phyloP scores from a whole-genome alignment of 2,888 invertebrate species.

The Stenchaetothrips biformis region DNA sequence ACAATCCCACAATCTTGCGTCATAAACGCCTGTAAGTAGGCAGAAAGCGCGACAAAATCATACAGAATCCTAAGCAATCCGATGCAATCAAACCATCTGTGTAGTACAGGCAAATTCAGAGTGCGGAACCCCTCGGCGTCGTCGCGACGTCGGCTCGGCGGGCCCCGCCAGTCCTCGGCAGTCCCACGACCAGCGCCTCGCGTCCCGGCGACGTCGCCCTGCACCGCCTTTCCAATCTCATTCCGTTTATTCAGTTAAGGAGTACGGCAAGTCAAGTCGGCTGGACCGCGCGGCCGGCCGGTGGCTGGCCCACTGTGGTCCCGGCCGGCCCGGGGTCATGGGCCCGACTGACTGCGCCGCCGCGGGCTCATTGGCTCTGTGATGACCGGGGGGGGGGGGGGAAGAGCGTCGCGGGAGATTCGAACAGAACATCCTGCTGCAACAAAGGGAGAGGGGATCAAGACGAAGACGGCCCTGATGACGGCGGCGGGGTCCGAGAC shows the following conservation, averaged over 20 bases:
- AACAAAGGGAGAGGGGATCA: not conserved
- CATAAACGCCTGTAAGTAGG: too few relatives aligned
- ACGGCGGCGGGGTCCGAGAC: not conserved
- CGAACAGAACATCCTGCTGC: too few relatives aligned
- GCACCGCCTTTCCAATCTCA: constrained; percentile 1
- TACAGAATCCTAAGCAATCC: too few relatives aligned
- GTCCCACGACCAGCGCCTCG: not conserved
- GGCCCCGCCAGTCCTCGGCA: not conserved
- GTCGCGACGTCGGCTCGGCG: not conserved
- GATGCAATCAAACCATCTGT: too few relatives aligned
- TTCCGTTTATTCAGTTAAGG: constrained; percentile 18
- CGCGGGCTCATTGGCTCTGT: too few relatives aligned
- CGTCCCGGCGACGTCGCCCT: not conserved
- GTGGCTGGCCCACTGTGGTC: too few relatives aligned
- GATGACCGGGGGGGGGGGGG: not conserved
- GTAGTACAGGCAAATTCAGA: too few relatives aligned
- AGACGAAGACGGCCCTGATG: not conserved
- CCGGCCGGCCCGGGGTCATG: not conserved
- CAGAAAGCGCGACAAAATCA: too few relatives aligned
- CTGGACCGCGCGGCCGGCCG: too few relatives aligned
- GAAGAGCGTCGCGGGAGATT: not conserved
- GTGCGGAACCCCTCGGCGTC: too few relatives aligned
- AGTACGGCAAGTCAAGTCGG: not conserved
- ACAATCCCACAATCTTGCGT: too few relatives aligned
- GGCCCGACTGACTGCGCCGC: not conserved